phyloP scores from a whole-genome alignment of 2,888 invertebrate genomes.

The Periphyllus acericola region DNA sequence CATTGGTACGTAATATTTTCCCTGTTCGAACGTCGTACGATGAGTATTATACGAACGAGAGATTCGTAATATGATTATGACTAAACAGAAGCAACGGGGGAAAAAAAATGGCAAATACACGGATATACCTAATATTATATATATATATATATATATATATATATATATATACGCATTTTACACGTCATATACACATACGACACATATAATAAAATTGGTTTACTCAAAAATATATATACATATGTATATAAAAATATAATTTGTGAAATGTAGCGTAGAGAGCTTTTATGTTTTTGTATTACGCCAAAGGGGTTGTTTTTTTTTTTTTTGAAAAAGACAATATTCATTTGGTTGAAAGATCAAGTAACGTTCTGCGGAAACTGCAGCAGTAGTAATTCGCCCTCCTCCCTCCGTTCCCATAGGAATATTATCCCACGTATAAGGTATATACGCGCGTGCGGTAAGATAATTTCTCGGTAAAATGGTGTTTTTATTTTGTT shows the following conservation, averaged over 20 bases:
- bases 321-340: constrained; percentile 11
- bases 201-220: constrained; percentile 12
- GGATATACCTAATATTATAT: too few relatives aligned
- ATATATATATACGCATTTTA: not conserved
- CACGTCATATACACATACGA: not conserved
- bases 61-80: not conserved
- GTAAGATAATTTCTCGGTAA: constrained; percentile 35
- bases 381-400: not conserved
- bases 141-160: too few relatives aligned
- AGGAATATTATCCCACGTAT: not conserved
- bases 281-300: constrained; percentile 33
- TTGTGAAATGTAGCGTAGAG: constrained; percentile 18
- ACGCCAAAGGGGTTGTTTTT: not conserved
- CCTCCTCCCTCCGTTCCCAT: not conserved
- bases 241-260: not conserved
- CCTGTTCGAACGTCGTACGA: not conserved
- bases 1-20: not conserved
- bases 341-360: constrained; percentile 33
- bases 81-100: not conserved
- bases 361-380: constrained; percentile 20
- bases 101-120: not conserved
- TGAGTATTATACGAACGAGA: not conserved
- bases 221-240: not conserved
- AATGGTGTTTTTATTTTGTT: constrained; percentile 17
- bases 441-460: not conserved